Percentiles rank a stretch among this genome's conserved stretches.
Conservation (phyloP, 2,113 vertebrate species). For the Sorex fumeus region DNA sequence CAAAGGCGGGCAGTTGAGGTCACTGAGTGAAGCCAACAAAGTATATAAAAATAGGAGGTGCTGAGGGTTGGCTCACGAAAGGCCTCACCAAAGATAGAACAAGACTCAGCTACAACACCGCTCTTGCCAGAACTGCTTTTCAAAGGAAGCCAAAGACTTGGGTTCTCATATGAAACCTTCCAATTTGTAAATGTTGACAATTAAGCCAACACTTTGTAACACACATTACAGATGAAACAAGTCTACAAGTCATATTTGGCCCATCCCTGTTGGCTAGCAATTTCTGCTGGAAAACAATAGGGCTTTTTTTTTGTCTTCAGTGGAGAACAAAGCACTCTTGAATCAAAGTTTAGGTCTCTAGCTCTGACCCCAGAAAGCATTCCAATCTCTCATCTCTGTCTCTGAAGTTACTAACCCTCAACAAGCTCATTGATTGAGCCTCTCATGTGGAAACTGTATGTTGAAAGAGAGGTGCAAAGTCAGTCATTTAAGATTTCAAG, state of each 20-base stretch:
- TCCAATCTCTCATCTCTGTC: conserved; percentile 4
- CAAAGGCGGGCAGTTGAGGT: not conserved
- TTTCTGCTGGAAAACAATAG: not conserved
- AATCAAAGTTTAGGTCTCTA: not conserved
- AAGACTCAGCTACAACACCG: not conserved
- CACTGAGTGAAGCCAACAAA: not conserved
- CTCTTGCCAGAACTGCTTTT: not conserved
- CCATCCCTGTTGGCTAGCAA: not conserved
- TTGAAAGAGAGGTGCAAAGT: not conserved
- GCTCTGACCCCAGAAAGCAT: not conserved
- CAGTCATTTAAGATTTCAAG: not conserved
- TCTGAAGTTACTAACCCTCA: conserved; percentile 2
- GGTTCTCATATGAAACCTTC: not conserved
- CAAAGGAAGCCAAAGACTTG: not conserved
- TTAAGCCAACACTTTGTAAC: conserved; percentile 17
- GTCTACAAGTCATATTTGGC: not conserved
- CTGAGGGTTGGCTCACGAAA: not conserved
- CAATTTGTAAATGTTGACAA: not conserved
- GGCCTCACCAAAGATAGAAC: not conserved
- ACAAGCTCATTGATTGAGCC: not conserved
- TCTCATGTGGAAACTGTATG: too few relatives aligned
- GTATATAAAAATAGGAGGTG: not conserved
- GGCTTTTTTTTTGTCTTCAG: not conserved
- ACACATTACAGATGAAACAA: not conserved
- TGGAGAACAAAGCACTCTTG: not conserved